Evolutionary conservation across 2,113 vertebrate genomes (phyloP).

Genomic region (Ammodramus savannarum): DNA sequence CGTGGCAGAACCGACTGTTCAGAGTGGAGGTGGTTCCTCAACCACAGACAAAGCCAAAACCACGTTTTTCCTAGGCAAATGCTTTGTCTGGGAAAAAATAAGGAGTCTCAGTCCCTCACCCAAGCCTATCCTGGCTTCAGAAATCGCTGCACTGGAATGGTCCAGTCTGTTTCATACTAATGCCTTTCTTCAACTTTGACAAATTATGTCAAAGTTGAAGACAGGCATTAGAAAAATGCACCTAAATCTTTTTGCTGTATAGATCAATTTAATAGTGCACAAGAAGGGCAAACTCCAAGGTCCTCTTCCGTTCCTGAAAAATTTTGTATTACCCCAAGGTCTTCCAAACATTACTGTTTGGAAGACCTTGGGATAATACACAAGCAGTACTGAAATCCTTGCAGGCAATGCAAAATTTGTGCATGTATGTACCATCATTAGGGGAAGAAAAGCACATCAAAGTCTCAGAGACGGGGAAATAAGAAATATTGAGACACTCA

Average conservation of each 20-base stretch:
- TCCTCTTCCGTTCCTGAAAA: not conserved
- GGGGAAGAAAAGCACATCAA: not conserved
- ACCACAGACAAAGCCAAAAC: not conserved
- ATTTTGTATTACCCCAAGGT: not conserved
- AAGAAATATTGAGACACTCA: not conserved
- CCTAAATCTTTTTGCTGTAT: not conserved
- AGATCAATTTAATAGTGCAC: not conserved
- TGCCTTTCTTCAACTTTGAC: too few species aligned
- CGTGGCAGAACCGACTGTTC: not conserved
- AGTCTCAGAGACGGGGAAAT: not conserved
- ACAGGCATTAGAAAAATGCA: not conserved
- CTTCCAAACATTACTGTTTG: not conserved
- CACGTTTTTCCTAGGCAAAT: accelerated
- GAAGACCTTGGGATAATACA: too few species aligned
- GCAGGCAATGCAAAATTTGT: not conserved
- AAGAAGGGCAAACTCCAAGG: not conserved
- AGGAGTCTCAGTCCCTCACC: not conserved
- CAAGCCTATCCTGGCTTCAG: not conserved
- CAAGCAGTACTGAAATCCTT: not conserved
- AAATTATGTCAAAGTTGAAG: not conserved
- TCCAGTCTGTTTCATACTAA: not conserved
- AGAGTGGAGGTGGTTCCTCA: not conserved
- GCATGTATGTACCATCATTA: not conserved
- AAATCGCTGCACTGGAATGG: not conserved
- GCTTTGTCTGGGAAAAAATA: not conserved